These are phyloP conservation scores for Sarcophilus harrisii DNA, from an alignment of 2,797 vertebrate species.

Conservation along the genomic window DNA sequence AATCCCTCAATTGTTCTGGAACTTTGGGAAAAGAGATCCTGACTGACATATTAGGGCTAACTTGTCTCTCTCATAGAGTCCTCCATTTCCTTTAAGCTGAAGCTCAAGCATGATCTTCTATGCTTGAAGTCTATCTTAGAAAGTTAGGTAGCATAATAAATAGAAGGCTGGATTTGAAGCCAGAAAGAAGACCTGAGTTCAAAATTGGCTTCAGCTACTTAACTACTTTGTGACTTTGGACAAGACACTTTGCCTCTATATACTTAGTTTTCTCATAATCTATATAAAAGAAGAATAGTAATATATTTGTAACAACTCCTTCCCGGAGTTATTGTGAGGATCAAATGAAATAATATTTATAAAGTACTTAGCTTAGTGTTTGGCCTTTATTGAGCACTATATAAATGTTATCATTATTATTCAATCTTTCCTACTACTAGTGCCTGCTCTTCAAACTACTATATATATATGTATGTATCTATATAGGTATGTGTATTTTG, in stretches of 20 bases:
- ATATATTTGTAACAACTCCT: not conserved
- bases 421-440: not conserved
- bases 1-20: not conserved
- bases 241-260: not conserved
- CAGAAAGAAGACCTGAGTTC: not conserved
- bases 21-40: not conserved
- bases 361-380: not conserved
- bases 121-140: not conserved
- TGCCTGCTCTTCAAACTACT: not conserved
- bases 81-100: not conserved
- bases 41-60: not conserved
- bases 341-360: conserved; percentile 18
- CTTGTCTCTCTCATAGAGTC: not conserved
- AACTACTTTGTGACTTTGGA: not conserved
- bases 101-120: not conserved
- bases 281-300: conserved; percentile 14
- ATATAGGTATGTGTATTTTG: not conserved
- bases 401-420: not conserved
- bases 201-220: not conserved
- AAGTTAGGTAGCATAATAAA: not conserved
- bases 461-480: not conserved
- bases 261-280: conserved; percentile 22
- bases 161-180: not conserved
- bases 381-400: not conserved
- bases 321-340: not conserved